These are phyloP conservation scores for Magallana angulata DNA, from an alignment of 1,140 invertebrate genomes.

Conservation along the genomic window DNA sequence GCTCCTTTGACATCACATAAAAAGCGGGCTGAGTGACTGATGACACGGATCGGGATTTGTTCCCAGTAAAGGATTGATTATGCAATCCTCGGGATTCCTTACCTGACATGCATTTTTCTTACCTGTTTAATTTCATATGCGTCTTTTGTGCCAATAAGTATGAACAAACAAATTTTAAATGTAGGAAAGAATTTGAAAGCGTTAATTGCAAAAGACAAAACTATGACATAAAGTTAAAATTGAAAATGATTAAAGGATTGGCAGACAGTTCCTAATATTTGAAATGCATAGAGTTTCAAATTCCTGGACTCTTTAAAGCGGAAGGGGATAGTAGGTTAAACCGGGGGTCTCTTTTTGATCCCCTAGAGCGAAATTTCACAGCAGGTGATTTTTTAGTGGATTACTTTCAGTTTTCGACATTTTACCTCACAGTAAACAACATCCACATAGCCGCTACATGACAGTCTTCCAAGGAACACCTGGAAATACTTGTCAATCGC, in stretches of 20 bases:
- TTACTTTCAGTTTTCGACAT: slow-evolving; percentile 28
- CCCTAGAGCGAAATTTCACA: slow-evolving; percentile 37
- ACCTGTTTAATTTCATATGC: slow-evolving; percentile 38
- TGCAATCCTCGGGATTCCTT: slow-evolving; percentile 18
- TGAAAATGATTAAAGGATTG: slow-evolving; percentile 1
- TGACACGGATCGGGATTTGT: slow-evolving; percentile 9
- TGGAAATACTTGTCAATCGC: background rate
- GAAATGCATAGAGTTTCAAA: slow-evolving; percentile 10
- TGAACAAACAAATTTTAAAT: slow-evolving; percentile 19
- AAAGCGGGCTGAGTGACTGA: slow-evolving; percentile 15
- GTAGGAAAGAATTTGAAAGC: background rate
- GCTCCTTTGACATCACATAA: slow-evolving; percentile 29
- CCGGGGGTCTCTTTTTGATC: slow-evolving; percentile 23
- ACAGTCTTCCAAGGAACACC: background rate
- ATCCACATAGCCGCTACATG: background rate
- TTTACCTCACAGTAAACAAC: slow-evolving; percentile 29
- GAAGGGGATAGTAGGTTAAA: slow-evolving; percentile 30
- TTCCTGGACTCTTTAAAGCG: slow-evolving; percentile 23
- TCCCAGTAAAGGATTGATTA: slow-evolving; percentile 19
- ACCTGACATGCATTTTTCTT: slow-evolving; percentile 30
- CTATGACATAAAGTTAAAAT: slow-evolving; percentile 21
- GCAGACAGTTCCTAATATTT: background rate
- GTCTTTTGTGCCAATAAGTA: slow-evolving; percentile 28
- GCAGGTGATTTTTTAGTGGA: slow-evolving; percentile 37
- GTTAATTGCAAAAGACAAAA: slow-evolving; percentile 30